A percentile compares a stretch with the other conserved stretches of the same genome.
Evolutionary conservation across 2,113 vertebrate genomes (phyloP).

Genomic region (Mobula birostris): DNA sequence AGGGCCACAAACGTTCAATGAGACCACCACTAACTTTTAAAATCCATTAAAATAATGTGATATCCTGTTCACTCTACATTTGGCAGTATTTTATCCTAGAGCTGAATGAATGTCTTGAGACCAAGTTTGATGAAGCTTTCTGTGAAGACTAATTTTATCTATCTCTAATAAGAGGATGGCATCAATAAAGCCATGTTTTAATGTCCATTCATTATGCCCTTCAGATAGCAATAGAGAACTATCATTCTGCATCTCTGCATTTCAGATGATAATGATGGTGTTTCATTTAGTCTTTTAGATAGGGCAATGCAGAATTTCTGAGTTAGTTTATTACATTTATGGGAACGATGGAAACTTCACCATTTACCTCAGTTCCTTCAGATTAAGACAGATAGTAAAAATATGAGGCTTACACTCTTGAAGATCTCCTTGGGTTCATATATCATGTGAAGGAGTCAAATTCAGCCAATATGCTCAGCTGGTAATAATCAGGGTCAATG

Average conservation of each 20-base stretch:
- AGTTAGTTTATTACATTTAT: background rate
- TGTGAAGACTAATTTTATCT: background rate
- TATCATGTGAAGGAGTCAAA: background rate
- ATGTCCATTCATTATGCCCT: too few species aligned
- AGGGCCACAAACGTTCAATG: background rate
- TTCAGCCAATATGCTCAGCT: background rate
- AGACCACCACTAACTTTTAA: background rate
- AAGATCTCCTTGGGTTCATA: background rate
- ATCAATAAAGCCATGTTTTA: too few species aligned
- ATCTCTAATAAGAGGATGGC: too few species aligned
- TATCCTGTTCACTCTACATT: background rate
- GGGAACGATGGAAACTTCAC: background rate
- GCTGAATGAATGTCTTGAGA: background rate
- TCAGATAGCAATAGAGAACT: too few species aligned
- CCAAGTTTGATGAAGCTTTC: background rate
- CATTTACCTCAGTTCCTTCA: background rate
- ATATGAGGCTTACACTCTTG: background rate
- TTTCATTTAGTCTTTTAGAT: too few species aligned
- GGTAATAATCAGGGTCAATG: background rate
- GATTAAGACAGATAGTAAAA: background rate
- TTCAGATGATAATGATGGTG: too few species aligned
- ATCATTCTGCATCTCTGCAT: too few species aligned
- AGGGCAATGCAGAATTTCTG: background rate
- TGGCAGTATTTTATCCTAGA: background rate
- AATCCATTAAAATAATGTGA: too few species aligned